Evolutionary conservation across 2,888 invertebrate species (phyloP), one percentile per base, ranked within the genome.

Genomic region (Stegana nigrithorax): DNA sequence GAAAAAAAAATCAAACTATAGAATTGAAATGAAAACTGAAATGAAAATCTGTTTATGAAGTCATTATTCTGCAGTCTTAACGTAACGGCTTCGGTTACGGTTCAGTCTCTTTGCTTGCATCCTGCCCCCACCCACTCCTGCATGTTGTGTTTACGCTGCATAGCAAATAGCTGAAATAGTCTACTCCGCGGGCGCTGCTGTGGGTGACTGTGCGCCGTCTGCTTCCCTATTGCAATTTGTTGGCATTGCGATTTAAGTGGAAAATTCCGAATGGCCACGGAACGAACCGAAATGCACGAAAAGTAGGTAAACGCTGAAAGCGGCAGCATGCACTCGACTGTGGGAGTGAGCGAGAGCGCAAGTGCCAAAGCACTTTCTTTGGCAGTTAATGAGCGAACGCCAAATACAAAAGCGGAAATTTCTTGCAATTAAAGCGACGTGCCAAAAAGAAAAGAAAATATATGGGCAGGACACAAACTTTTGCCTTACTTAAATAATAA

Each of bases 11-110:
- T 10, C 8, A n/a, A 42, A 32, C 23, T 57, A 14, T 17, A 26
- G 19, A 58, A 68, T 67, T 57, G 66, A 73, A 71, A 75, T 17
- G 27, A 26, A 27, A 58, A 68, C 67, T 57, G 66, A 73, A 71
- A 75, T 80, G 71, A 73, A 78, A 81, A 75, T 73, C 70, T 78
- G 78, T 75, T 76, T 76, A 80, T 80, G 72, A 75, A 76, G 75
- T 67, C 73, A 75, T 79, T 78, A 70, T 56, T 17, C 25, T 27
- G 29, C 39, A 69, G 56, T 67, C 64, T 27, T 26, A 19, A 14
- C 53, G 6, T 53, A 8, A 32, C 53, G 7, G 19, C 12, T 36
- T 36, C 2, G 3, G 29, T 27, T 53, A 17, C 10, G 36, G 23
- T 42, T n/a, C n/a, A n/a, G n/a, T n/a, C n/a, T n/a, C n/a, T 26